Base-by-base conservation (phyloP, 2,888 invertebrate species). In the Fragum fragum region DNA sequence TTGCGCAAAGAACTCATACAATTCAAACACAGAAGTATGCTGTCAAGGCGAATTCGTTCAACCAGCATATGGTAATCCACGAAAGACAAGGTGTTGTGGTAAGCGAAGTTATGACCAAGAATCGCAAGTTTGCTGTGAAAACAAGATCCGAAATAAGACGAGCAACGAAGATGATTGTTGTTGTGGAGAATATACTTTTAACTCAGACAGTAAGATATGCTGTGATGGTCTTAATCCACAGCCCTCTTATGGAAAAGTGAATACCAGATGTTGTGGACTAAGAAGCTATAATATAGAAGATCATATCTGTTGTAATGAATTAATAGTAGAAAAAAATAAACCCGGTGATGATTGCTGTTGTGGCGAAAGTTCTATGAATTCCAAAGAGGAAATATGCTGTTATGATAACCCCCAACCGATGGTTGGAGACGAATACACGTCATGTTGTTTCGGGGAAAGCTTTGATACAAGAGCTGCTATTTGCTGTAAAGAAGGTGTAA, bases 201-300 rank as follows among this genome's bases (percentile, higher is more conserved):
- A 76, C 68, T 68, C 77, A 0, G 21, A 55, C 21, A 71, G 70
- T 3, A 52, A 77, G 23, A 32, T 83, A 23, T 83, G 83, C 66
- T 83, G 83, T 55, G 83, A 83, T 69, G 83, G 83, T 21, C 61
- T 80, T 57, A 74, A 55, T 39, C 83, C 79, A 18, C 79, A 83
- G n/a, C 71, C 52, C 7, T 74, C 68, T 16, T 80, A 53, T 53
- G 79, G 77, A 9, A 73, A 69, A n/a, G 66, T 23, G 11, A 42
- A 9, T 23, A 83, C 79, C 0, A 70, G 74, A 53, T 83, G 83
- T 57, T 83, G 83, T 32, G 74, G 74, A 29, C 52, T 68, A 32
- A 53, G n/a, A 26, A 76, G 79, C 53, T 83, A 77, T 69, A 71
- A 83, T 75, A 61, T 70, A 26, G 11, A 28, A 6, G 66, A 57